These are phyloP conservation scores for Malurus melanocephalus DNA, from an alignment of 2,113 vertebrate genomes.

Conservation along the genomic window DNA sequence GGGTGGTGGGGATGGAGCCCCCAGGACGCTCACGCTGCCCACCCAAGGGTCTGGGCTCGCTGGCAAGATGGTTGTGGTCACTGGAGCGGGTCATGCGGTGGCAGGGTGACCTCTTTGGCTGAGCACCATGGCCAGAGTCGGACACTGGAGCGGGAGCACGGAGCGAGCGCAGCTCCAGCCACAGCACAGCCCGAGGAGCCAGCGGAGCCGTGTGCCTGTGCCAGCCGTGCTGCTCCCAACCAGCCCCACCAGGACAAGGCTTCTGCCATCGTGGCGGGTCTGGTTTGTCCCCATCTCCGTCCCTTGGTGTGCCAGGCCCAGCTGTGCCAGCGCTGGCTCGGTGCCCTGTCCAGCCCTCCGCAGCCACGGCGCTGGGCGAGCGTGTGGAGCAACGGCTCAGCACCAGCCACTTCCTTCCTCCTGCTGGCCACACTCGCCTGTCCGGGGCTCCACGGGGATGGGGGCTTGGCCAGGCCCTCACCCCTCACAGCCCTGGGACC, in stretches of 20 bases:
- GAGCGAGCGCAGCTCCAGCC: rapidly evolving
- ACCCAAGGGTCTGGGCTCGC: rapidly evolving
- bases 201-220: rapidly evolving
- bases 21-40: rapidly evolving
- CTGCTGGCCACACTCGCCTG: neutral
- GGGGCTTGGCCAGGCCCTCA: neutral
- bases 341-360: neutral
- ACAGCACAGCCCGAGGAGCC: rapidly evolving
- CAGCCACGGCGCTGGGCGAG: rapidly evolving
- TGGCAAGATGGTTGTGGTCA: neutral
- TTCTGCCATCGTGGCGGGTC: rapidly evolving
- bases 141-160: rapidly evolving
- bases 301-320: rapidly evolving
- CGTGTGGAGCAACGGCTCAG: rapidly evolving
- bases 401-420: neutral
- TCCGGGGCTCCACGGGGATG: rapidly evolving
- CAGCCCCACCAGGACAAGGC: rapidly evolving
- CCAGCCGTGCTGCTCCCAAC: rapidly evolving
- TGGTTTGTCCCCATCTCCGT: neutral
- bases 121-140: neutral
- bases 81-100: rapidly evolving
- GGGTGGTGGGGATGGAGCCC: rapidly evolving
- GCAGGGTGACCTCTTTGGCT: rapidly evolving
- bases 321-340: rapidly evolving
- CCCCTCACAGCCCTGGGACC: rapidly evolving